Percentiles rank a stretch among this genome's conserved stretches.
Conservation (phyloP, 1,140 invertebrate genomes). For the Hylyphantes graminicola region DNA sequence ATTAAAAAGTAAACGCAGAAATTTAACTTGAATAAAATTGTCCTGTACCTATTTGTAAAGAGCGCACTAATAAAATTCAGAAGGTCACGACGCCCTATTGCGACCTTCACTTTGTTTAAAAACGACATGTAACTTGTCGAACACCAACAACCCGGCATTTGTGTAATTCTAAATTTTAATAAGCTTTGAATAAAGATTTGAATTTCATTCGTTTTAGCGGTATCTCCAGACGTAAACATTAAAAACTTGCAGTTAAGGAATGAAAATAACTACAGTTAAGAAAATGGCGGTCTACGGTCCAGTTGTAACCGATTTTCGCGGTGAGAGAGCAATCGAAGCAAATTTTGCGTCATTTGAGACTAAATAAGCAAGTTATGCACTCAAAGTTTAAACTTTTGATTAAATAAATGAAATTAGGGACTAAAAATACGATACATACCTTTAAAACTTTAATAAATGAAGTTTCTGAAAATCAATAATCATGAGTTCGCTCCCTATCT, state of each 20-base stretch:
- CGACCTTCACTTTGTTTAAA: neutral
- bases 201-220: conserved; percentile 28
- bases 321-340: neutral
- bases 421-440: neutral
- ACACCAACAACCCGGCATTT: neutral
- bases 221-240: conserved; percentile 14
- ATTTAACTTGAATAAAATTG: no score
- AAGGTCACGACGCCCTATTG: neutral
- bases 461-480: conserved; percentile 8
- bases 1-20: no score
- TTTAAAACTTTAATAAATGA: neutral
- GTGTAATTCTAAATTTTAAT: neutral
- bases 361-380: neutral
- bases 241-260: conserved; percentile 49
- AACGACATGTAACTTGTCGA: neutral
- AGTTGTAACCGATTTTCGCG: conserved; percentile 6
- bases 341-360: no score
- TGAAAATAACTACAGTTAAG: conserved; percentile 60
- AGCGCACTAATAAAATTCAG: neutral
- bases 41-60: neutral
- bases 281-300: conserved; percentile 52
- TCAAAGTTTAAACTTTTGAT: neutral
- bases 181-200: neutral
- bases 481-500: neutral
- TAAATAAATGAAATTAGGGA: neutral